Conservation (phyloP, 2,113 vertebrate genomes). For the Empidonax alnorum region DNA sequence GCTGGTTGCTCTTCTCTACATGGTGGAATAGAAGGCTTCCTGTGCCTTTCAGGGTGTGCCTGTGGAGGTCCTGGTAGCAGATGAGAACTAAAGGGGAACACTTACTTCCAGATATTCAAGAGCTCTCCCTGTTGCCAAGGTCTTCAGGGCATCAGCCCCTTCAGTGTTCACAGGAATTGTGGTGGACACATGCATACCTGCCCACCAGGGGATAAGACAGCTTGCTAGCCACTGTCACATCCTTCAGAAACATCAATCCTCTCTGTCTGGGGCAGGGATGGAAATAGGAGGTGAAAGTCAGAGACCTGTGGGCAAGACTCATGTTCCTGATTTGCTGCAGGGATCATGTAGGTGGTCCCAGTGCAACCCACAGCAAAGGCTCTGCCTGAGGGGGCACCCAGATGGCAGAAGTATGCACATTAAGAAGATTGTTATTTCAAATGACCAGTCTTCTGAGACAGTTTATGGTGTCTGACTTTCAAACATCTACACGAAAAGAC, state of each 20-base stretch:
- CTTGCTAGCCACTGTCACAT: background rate
- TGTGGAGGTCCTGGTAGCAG: background rate
- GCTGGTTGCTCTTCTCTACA: background rate
- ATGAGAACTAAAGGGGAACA: background rate
- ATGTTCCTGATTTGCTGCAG: background rate
- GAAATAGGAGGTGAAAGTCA: background rate
- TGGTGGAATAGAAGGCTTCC: background rate
- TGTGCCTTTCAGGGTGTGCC: background rate
- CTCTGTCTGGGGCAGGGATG: background rate
- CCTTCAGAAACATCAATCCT: background rate
- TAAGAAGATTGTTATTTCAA: background rate
- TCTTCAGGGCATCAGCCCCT: background rate
- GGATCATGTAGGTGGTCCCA: background rate
- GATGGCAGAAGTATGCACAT: background rate
- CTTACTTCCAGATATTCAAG: background rate
- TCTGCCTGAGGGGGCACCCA: background rate
- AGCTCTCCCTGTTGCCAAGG: background rate
- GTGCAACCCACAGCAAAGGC: background rate
- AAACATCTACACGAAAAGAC: background rate
- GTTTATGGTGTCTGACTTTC: background rate
- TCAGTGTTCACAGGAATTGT: fast-evolving
- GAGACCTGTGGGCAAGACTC: background rate
- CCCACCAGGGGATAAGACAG: background rate
- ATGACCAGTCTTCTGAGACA: background rate
- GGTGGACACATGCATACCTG: fast-evolving